Conservation (phyloP, 2,113 vertebrate species). For the Ceyx margarethae region DNA sequence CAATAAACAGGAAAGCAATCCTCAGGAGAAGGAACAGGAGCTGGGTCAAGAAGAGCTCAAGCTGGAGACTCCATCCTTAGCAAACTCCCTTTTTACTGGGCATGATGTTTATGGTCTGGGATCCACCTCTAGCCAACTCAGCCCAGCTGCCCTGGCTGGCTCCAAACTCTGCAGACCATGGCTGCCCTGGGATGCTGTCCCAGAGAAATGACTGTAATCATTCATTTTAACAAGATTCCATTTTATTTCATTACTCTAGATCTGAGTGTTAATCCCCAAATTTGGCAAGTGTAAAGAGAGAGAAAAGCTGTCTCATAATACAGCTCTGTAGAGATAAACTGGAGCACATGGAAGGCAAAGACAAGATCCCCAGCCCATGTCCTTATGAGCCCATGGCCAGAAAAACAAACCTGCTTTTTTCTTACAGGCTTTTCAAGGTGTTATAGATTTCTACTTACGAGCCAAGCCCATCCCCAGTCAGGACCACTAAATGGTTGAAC, state of each 20-base stretch:
- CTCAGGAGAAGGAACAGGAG: too few relatives aligned
- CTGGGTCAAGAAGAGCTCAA: too few relatives aligned
- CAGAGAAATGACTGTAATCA: not conserved
- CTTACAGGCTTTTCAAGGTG: not conserved
- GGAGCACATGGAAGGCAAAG: not conserved
- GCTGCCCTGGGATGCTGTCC: not conserved
- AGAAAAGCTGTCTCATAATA: not conserved
- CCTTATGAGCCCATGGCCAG: not conserved
- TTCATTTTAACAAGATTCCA: not conserved
- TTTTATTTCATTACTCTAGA: not conserved
- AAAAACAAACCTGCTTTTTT: not conserved
- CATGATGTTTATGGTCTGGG: too few relatives aligned
- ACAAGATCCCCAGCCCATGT: fast-evolving
- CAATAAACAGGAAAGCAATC: too few relatives aligned
- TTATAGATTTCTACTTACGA: not conserved
- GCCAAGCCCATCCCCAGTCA: not conserved
- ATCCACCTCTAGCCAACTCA: too few relatives aligned
- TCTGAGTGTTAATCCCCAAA: not conserved
- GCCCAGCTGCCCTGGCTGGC: too few relatives aligned
- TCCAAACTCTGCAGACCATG: not conserved
- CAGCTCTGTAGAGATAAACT: not conserved
- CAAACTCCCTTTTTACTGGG: too few relatives aligned
- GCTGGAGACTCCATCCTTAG: too few relatives aligned
- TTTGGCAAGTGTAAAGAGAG: not conserved
- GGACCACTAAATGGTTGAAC: not conserved